Evolutionary conservation across 1,140 invertebrate species (phyloP).

Genomic region (Chrysomallon squamiferum): DNA sequence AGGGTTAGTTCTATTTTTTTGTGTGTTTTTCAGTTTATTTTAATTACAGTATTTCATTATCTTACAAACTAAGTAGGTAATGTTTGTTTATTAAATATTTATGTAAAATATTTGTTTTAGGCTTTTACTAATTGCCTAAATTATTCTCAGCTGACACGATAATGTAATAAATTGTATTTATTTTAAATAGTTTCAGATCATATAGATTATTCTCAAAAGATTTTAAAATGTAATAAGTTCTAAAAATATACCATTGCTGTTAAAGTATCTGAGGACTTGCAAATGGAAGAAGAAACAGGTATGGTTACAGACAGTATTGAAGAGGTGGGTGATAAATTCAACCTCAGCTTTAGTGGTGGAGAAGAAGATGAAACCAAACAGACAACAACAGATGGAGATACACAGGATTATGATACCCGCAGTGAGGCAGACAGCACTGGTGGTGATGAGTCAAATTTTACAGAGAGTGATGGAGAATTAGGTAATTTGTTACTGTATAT

Average conservation of each 20-base stretch:
- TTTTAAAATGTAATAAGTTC: no score
- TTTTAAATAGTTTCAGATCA: no score
- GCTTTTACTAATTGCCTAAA: no score
- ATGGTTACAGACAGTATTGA: background rate
- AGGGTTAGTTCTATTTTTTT: constrained; percentile 3
- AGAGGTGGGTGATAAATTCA: constrained; percentile 19
- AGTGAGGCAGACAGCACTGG: constrained; percentile 52
- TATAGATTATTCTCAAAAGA: no score
- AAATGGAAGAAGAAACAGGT: constrained; percentile 16
- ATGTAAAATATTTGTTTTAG: no score
- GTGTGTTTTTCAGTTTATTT: background rate
- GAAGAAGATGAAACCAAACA: constrained; percentile 28
- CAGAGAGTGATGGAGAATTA: constrained; percentile 18
- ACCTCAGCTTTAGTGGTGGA: constrained; percentile 27
- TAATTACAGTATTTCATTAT: constrained; percentile 1
- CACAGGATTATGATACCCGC: constrained; percentile 52
- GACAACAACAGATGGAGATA: constrained; percentile 20
- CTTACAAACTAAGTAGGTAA: no score
- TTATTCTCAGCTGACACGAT: no score
- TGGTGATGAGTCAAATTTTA: constrained; percentile 14
- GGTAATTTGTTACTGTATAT: background rate
- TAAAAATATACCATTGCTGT: no score
- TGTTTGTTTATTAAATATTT: no score
- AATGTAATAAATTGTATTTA: no score
- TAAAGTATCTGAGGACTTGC: constrained; percentile 4